These are phyloP conservation scores for Bombylius major DNA, from an alignment of 2,888 invertebrate species.

Conservation along the genomic window DNA sequence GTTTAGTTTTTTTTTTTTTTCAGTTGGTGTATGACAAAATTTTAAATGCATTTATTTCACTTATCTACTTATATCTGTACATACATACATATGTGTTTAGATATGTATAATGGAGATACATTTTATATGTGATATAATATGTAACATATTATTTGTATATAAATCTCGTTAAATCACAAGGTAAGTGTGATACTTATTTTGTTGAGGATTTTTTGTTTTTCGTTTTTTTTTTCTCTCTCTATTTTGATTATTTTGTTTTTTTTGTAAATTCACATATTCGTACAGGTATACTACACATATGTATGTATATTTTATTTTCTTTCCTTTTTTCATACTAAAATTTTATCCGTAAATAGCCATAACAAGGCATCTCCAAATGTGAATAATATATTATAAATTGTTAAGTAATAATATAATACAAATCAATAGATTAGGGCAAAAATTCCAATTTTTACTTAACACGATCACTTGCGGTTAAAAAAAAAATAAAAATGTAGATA, in stretches of 20 bases:
- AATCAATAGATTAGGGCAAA: neutral
- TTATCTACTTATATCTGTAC: too few relatives aligned
- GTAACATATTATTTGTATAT: too few relatives aligned
- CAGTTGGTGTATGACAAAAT: too few relatives aligned
- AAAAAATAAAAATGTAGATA: neutral
- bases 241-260: neutral
- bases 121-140: too few relatives aligned
- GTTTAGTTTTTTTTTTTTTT: slow-evolving; percentile 1
- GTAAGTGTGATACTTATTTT: too few relatives aligned
- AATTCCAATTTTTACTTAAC: neutral
- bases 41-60: too few relatives aligned
- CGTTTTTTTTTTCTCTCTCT: neutral
- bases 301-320: too few relatives aligned
- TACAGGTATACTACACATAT: neutral
- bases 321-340: neutral
- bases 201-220: neutral
- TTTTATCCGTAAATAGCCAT: slow-evolving; percentile 4
- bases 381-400: neutral
- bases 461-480: neutral
- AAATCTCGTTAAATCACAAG: too few relatives aligned
- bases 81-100: too few relatives aligned
- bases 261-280: neutral
- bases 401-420: too few relatives aligned
- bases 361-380: slow-evolving; percentile 3
- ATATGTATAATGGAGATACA: too few relatives aligned